Conservation (phyloP, 2,113 vertebrate genomes). For the Rhinolophus ferrumequinum region DNA sequence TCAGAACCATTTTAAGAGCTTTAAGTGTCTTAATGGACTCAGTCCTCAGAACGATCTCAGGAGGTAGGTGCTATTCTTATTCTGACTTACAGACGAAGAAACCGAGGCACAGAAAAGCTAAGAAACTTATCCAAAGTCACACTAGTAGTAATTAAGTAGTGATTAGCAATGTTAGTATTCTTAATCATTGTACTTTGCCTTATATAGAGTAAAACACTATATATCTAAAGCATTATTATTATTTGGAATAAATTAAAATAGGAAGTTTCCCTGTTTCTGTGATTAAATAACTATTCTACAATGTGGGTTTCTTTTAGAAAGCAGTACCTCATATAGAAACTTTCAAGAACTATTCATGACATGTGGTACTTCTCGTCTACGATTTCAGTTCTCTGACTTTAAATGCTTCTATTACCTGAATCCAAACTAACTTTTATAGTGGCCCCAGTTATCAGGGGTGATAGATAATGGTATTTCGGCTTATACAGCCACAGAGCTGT, state of each 20-base stretch:
- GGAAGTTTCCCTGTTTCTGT: background rate
- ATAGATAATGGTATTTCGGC: slow-evolving; percentile 79
- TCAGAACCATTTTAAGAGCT: background rate
- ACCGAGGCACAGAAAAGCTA: background rate
- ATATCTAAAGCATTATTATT: background rate
- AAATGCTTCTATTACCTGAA: slow-evolving; percentile 71
- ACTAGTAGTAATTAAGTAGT: background rate
- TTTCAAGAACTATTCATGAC: background rate
- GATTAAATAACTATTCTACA: slow-evolving; percentile 13
- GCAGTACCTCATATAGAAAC: background rate
- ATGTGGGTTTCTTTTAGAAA: background rate
- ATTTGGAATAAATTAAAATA: background rate
- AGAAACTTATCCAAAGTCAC: background rate
- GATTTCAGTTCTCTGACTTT: slow-evolving; percentile 52
- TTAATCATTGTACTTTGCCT: background rate
- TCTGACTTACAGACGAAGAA: background rate
- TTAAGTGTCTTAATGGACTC: background rate
- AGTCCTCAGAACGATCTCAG: background rate
- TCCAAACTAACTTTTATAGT: slow-evolving; percentile 69
- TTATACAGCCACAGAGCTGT: slow-evolving; percentile 58
- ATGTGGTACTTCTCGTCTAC: background rate
- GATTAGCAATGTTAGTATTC: background rate
- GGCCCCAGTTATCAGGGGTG: slow-evolving; percentile 70
- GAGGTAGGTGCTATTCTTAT: background rate
- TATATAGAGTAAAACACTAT: background rate